Base-by-base conservation (phyloP, 2,888 invertebrate species). In the Chymomyza procnemis region DNA sequence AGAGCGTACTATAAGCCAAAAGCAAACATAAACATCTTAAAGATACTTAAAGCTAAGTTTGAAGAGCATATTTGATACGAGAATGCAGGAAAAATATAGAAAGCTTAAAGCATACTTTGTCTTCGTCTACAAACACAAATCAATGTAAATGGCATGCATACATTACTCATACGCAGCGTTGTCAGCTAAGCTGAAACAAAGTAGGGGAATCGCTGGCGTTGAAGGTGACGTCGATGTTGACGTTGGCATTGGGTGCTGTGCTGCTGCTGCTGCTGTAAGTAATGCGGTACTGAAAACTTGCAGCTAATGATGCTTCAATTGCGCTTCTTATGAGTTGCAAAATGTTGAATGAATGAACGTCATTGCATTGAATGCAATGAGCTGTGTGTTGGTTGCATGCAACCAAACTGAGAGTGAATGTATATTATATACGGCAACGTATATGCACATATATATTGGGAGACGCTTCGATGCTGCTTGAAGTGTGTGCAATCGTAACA, bases 291-390 rank as follows among this genome's bases (percentile, higher is more conserved):
- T 50, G 16, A 18, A 71, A 84, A 82, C 85, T 75, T 74, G 79
- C 79, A 85, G 83, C 83, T 83, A 83, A 83, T 85, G 83, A 80
- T 80, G 77, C 83, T 85, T 83, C 83, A 83, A 83, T 85, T 71
- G 75, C 75, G 77, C 72, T 82, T 72, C 83, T 77, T 80, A 70
- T 69, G 77, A 81, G 85, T 74, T 84, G 85, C 81, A 79, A 82
- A 82, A 84, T 76, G 81, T 81, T 79, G 82, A 82, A 82, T 84
- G 82, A 82, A 81, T 79, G 85, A 73, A 67, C 76, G 67, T 67
- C 79, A 81, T 81, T 81, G 75, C 81, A 81, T 75, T 84, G 75
- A 84, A 80, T 78, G 81, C 54, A 54, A 54, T 54, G 54, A 54
- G 54, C 54, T 54, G 54, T 54, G 52, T 52, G 54, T 19, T 22